Base-by-base conservation (phyloP, 92 coral and sea anemone species). In the Pocillopora meandrina region DNA sequence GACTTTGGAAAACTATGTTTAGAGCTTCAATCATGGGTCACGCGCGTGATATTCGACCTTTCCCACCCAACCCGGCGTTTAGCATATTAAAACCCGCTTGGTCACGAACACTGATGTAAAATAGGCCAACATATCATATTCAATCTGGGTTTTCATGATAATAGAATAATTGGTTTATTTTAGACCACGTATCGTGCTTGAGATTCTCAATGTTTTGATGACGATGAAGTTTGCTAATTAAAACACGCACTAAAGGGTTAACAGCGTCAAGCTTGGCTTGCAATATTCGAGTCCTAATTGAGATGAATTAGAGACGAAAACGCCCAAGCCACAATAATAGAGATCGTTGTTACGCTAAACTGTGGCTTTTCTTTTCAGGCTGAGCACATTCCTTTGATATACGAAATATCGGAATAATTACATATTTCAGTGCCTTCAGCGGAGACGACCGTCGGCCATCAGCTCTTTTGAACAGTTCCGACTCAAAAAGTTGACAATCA, bases 1-100 rank as follows among this genome's bases (percentile, higher is more conserved):
- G 19, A 21, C 12, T 49, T 47, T 61, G 52, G 0, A 70, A 16
- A 70, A 34, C 74, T 70, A 70, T 70, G 20, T 62, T 49, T 19
- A 31, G 19, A 14, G 18, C 52, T 47, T 61, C 80, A 61, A 23
- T 55, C 80, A 62, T 26, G 73, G 80, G 49, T 55, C 80, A 62
- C 49, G 80, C 86, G 80, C 74, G 59, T 66, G 71, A 82, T 71
- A 82, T 82, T 71, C 71, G 80, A 61, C 66, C 56, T 33, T 70
- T 16, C 23, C 57, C 86, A 56, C 86, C 73, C 74, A 83, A 62
- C 66, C 86, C 49, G 6, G 5, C 31, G 55, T 61, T 33, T n/a
- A 61, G 57, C 80, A 21, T 26, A 26, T 70, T 63, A 62, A 57
- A 62, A 49, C 74, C 80, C 0, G 56, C 14, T 72, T 80, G 62